Conservation (phyloP, 2,113 vertebrate species). For the Piprites chloris region DNA sequence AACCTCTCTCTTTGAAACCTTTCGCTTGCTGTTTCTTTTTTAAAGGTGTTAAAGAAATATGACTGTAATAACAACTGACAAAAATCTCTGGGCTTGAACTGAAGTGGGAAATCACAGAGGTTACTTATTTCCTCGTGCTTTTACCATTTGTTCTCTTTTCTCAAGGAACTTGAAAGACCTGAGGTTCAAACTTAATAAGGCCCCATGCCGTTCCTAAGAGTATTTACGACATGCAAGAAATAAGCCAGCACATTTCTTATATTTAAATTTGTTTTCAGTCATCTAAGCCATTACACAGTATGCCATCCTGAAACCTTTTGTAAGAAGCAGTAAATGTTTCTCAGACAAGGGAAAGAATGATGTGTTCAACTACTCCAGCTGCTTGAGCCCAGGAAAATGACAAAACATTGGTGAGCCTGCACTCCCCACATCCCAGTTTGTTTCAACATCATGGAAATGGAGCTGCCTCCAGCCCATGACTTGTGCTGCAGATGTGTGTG, state of each 20-base stretch:
- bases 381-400: conserved; percentile 56
- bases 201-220: conserved; percentile 75
- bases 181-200: conserved; percentile 83
- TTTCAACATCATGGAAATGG: background rate
- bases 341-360: conserved; percentile 69
- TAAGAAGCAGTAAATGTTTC: conserved; percentile 73
- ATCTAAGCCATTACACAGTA: conserved; percentile 76
- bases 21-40: conserved; percentile 80
- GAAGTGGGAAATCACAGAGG: conserved; percentile 93
- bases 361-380: conserved; percentile 71
- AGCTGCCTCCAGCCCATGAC: background rate
- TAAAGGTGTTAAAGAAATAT: conserved; percentile 88
- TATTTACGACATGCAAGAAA: conserved; percentile 77
- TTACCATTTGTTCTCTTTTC: conserved; percentile 86
- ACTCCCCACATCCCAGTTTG: conserved; percentile 21
- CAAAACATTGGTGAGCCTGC: conserved; percentile 67
- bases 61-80: conserved; percentile 97
- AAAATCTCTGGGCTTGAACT: conserved; percentile 91
- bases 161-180: conserved; percentile 77
- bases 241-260: conserved; percentile 73
- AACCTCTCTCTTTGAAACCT: conserved; percentile 76
- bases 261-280: conserved; percentile 84
- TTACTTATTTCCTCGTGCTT: conserved; percentile 89
- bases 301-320: conserved; percentile 74
- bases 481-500: background rate